Percentiles rank a stretch among this genome's conserved stretches.
phyloP scores from a whole-genome alignment of 2,888 invertebrate species.

The Agonopterix arenella region DNA sequence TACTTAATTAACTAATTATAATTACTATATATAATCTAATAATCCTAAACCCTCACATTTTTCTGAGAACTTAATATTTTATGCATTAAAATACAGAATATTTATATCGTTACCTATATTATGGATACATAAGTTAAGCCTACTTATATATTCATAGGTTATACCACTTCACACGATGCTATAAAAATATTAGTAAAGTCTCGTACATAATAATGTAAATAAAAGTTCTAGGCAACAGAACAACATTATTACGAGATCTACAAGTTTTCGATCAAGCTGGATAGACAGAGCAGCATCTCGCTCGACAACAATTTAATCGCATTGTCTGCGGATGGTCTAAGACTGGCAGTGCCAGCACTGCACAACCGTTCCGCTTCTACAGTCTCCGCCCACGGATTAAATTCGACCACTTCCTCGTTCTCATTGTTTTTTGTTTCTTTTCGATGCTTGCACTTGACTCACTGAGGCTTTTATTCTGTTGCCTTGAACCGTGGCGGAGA shows the following conservation, averaged over 20 bases:
- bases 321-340: constrained; percentile 28
- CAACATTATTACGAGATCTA: not conserved
- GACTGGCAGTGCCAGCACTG: constrained; percentile 27
- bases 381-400: constrained; percentile 51
- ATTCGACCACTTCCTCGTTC: constrained; percentile 53
- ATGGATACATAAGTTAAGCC: no score
- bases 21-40: no score
- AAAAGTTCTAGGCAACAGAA: not conserved
- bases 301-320: not conserved
- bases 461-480: not conserved
- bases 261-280: not conserved
- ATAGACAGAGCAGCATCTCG: not conserved
- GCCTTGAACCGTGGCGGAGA: no score
- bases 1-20: no score
- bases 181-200: not conserved
- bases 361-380: constrained; percentile 49
- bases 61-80: no score
- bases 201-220: not conserved
- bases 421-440: constrained; percentile 22
- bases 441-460: constrained; percentile 14
- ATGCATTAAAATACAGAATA: no score
- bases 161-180: not conserved
- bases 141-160: no score
- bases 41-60: no score
- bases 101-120: no score